Conservation (phyloP, 2,888 invertebrate genomes). For the Quadriops clusia region DNA sequence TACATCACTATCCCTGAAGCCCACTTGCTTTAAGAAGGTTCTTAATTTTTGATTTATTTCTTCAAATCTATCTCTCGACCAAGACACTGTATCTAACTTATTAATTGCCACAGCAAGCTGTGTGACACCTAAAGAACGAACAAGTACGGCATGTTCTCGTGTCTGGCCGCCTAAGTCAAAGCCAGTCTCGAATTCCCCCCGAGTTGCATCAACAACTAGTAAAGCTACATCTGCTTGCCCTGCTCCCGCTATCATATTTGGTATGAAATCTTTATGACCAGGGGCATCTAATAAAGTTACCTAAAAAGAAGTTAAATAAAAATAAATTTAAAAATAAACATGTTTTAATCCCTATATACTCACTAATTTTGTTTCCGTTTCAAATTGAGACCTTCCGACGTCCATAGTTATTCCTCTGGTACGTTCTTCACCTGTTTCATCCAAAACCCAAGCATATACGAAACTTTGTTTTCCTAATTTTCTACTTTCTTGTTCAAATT, state of each 20-base stretch:
- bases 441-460: conserved; percentile 97
- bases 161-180: conserved; percentile 98
- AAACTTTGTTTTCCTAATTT: conserved; percentile 97
- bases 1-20: conserved; percentile 78
- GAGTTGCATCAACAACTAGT: conserved; percentile 88
- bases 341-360: conserved; percentile 12
- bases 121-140: conserved; percentile 77
- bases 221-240: conserved; percentile 97
- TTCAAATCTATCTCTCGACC: conserved; percentile 83
- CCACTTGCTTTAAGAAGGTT: conserved; percentile 77
- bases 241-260: conserved; percentile 98
- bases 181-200: conserved; percentile 98
- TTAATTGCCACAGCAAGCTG: conserved; percentile 93
- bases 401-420: conserved; percentile 98
- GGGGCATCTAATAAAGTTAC: conserved; percentile 91
- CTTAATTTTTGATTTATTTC: conserved; percentile 78
- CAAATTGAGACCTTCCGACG: conserved; percentile 85
- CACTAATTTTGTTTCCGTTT: conserved; percentile 62
- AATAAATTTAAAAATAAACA: not conserved
- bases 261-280: conserved; percentile 98
- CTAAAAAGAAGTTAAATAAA: conserved; percentile 20
- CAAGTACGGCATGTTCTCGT: conserved; percentile 90
- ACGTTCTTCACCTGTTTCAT: conserved; percentile 96
- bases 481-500: conserved; percentile 94
- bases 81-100: conserved; percentile 91